phyloP scores from a whole-genome alignment of 2,797 vertebrate species.

The Enteromius paludinosus region DNA sequence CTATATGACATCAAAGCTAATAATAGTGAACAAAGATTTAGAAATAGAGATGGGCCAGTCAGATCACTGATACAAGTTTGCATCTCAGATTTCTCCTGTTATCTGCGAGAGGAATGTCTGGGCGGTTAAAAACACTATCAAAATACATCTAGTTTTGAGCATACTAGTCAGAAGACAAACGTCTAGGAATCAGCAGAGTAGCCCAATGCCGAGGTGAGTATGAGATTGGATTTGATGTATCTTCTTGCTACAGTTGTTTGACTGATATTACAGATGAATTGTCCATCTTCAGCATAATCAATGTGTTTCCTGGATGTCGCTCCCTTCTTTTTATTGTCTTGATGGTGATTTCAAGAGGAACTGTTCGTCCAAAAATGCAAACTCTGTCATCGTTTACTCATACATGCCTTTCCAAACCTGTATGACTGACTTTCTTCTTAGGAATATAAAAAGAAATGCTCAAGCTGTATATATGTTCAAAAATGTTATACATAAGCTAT shows the following conservation, averaged over 20 bases:
- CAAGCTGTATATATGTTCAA: not conserved
- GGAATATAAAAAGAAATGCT: not conserved
- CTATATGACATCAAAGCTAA: not conserved
- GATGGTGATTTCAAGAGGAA: not conserved
- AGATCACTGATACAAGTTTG: not conserved
- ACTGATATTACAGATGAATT: not conserved
- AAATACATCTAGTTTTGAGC: not conserved
- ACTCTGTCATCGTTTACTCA: not conserved
- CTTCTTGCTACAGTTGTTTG: not conserved
- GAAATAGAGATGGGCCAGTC: not conserved
- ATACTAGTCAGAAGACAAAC: not conserved
- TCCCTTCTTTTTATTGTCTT: not conserved
- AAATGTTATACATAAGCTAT: not conserved
- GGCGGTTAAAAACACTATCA: not conserved
- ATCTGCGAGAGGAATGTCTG: slow-evolving; percentile 12
- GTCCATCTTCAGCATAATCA: not conserved
- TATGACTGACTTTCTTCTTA: not conserved
- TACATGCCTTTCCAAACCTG: not conserved
- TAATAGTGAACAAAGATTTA: not conserved
- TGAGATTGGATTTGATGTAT: not conserved
- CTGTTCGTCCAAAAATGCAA: not conserved
- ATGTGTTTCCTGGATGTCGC: not conserved
- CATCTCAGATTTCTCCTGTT: not conserved
- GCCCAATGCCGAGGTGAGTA: not conserved
- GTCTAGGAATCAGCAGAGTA: not conserved